These are phyloP conservation scores for Paramormyrops kingsleyae DNA, from an alignment of 2,113 vertebrate species.

Conservation along the genomic window DNA sequence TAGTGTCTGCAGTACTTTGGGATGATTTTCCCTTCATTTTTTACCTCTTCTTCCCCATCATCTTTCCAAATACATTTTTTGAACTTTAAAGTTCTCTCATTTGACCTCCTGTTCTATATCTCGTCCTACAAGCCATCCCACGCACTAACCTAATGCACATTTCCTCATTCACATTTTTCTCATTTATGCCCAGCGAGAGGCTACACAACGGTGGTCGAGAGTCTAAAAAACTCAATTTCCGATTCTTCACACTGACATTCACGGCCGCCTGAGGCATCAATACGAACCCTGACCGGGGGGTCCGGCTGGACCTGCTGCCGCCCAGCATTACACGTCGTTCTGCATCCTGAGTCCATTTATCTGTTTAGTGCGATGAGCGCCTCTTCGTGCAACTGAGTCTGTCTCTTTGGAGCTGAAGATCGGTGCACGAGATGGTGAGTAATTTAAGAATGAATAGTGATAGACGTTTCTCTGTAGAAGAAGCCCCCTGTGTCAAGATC, in stretches of 20 bases:
- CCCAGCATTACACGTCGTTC: not conserved
- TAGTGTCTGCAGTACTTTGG: not conserved
- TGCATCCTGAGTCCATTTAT: not conserved
- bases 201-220: not conserved
- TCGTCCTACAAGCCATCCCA: not conserved
- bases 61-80: not conserved
- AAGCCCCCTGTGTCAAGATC: not conserved
- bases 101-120: not conserved
- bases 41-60: not conserved
- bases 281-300: not conserved
- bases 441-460: not conserved
- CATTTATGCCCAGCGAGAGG: not conserved
- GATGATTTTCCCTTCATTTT: not conserved
- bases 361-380: not conserved
- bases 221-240: not conserved
- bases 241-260: not conserved
- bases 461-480: not conserved
- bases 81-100: not conserved
- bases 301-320: not conserved
- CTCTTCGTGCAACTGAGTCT: not conserved
- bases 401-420: not conserved
- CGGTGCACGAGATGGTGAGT: not conserved
- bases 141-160: not conserved
- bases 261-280: not conserved
- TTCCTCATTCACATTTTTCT: not conserved